phyloP scores from a whole-genome alignment of 2,888 invertebrate genomes.

The Petrolisthes cinctipes region DNA sequence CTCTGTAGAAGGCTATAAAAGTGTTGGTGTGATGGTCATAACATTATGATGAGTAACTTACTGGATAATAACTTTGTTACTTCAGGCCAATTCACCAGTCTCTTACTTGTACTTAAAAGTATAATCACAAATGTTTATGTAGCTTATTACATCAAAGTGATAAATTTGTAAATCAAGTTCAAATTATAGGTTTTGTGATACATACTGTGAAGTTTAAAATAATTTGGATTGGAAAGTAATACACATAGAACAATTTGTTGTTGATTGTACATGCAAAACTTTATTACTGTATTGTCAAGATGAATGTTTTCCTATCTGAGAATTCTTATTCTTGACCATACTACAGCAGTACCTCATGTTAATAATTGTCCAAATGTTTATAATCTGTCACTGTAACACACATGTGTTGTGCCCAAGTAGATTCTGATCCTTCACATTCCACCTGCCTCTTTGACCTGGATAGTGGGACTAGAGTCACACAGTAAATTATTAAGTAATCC shows the following conservation, averaged over 20 bases:
- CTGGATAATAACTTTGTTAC: too few relatives aligned
- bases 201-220: neutral
- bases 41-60: too few relatives aligned
- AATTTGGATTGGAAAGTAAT: neutral
- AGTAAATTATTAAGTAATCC: too few relatives aligned
- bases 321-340: neutral
- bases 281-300: conserved; percentile 4
- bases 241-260: neutral
- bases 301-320: neutral
- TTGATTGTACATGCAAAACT: neutral
- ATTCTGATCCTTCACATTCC: too few relatives aligned
- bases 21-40: neutral
- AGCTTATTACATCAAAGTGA: neutral
- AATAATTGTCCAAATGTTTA: neutral
- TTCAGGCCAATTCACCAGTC: too few relatives aligned
- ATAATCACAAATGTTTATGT: neutral
- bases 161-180: neutral
- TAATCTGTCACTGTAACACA: neutral
- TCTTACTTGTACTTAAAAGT: neutral
- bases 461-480: too few relatives aligned
- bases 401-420: too few relatives aligned
- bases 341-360: conserved; percentile 22
- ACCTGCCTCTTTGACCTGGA: too few relatives aligned
- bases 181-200: neutral
- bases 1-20: neutral